These are phyloP conservation scores for Chrysotoxum bicinctum DNA, from an alignment of 2,888 invertebrate genomes.

Conservation along the genomic window DNA sequence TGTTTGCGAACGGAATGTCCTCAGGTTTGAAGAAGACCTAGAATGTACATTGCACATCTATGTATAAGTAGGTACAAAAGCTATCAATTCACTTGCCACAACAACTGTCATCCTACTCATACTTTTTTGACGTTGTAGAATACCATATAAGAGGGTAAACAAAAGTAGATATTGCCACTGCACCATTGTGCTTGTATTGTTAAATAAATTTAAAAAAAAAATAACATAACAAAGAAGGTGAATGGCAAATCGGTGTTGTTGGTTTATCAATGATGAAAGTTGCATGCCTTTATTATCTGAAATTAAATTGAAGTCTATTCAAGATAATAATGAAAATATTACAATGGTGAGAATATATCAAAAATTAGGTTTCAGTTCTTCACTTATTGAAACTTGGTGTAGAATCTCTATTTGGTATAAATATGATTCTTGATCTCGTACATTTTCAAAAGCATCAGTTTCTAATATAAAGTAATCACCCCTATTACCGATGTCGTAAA, in stretches of 20 bases:
- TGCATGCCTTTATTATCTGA: too few relatives aligned
- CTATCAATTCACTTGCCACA: neutral
- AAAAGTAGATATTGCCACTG: neutral
- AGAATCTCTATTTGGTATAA: too few relatives aligned
- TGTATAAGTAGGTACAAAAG: neutral
- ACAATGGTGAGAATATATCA: too few relatives aligned
- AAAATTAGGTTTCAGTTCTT: too few relatives aligned
- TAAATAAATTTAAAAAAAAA: neutral
- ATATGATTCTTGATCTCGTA: too few relatives aligned
- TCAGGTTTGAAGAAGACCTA: constrained; percentile 22
- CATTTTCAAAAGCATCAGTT: too few relatives aligned
- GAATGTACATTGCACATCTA: neutral
- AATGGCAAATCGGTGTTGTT: neutral
- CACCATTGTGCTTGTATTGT: neutral
- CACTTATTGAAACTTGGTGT: too few relatives aligned
- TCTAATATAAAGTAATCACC: too few relatives aligned
- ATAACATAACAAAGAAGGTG: neutral
- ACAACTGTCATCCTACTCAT: constrained; percentile 1
- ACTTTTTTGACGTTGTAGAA: neutral
- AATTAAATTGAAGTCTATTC: too few relatives aligned
- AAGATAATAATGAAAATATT: too few relatives aligned
- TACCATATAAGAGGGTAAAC: neutral
- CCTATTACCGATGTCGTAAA: too few relatives aligned
- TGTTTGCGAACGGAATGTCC: constrained; percentile 7
- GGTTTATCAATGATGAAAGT: neutral